phyloP scores from a whole-genome alignment of 2,888 invertebrate genomes.

The Octonoba sinensis region DNA sequence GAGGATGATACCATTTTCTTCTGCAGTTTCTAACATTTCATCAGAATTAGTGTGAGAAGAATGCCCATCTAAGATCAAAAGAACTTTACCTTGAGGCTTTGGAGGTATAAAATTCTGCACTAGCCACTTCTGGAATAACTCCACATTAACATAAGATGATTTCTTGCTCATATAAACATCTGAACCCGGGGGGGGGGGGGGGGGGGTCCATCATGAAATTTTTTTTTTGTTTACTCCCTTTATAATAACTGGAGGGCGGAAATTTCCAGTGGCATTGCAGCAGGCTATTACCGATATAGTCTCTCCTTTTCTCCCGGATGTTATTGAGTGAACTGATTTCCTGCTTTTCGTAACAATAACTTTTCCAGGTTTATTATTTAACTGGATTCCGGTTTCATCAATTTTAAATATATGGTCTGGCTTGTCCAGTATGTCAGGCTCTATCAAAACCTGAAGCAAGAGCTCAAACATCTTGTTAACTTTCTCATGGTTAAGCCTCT shows the following conservation, averaged over 20 bases:
- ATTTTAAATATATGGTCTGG: not conserved
- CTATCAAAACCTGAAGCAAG: not conserved
- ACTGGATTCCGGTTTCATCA: constrained; percentile 7
- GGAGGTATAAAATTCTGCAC: not conserved
- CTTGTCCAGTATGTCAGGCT: not conserved
- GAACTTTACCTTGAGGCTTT: constrained; percentile 1
- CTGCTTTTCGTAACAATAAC: not conserved
- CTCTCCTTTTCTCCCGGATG: constrained; percentile 1
- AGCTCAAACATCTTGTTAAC: not conserved
- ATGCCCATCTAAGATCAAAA: not conserved
- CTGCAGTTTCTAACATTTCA: constrained; percentile 1
- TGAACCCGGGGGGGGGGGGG: too few relatives aligned
- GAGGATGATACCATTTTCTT: not conserved
- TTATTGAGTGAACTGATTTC: not conserved
- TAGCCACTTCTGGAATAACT: constrained; percentile 13
- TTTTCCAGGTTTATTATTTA: not conserved
- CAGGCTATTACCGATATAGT: constrained; percentile 8
- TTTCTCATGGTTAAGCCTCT: not conserved
- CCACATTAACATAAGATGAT: not conserved
- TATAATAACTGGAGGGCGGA: not conserved
- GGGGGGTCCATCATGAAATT: not conserved
- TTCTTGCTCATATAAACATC: not conserved
- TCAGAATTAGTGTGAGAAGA: not conserved
- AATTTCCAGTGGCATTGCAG: not conserved
- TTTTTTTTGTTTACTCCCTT: constrained; percentile 9